These are phyloP conservation scores for Labia minor DNA, from an alignment of 2,888 invertebrate species.

Conservation along the genomic window DNA sequence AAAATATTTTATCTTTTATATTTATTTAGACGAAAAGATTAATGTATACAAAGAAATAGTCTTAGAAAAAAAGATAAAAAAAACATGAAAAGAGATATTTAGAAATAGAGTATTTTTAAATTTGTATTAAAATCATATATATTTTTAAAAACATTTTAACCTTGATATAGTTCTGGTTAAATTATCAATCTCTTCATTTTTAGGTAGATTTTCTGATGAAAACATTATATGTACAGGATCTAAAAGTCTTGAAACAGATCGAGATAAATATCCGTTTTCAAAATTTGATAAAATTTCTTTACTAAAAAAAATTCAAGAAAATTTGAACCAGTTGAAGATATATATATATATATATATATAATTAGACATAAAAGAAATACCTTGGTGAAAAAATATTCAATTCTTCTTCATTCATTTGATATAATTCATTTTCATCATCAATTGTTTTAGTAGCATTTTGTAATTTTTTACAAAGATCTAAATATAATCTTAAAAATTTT, in stretches of 20 bases:
- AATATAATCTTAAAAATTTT: constrained; percentile 67
- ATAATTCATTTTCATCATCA: background rate
- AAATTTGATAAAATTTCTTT: constrained; percentile 51
- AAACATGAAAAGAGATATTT: too few species aligned
- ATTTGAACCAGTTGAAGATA: constrained; percentile 16
- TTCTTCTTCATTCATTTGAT: background rate
- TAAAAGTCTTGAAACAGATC: constrained; percentile 68
- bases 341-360: background rate
- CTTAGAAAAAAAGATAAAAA: background rate
- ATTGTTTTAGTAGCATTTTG: constrained; percentile 33
- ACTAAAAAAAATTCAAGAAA: constrained; percentile 23
- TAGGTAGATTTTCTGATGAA: constrained; percentile 54
- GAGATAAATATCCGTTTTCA: constrained; percentile 75
- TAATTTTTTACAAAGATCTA: constrained; percentile 60
- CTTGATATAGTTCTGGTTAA: constrained; percentile 56
- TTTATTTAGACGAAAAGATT: background rate
- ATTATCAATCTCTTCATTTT: constrained; percentile 64
- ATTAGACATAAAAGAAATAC: background rate
- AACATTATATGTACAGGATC: constrained; percentile 80
- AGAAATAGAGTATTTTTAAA: too few species aligned
- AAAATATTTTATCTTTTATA: too few species aligned
- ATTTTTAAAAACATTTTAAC: constrained; percentile 31
- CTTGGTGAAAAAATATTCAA: background rate
- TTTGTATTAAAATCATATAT: too few species aligned
- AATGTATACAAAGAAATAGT: constrained; percentile 1